These are phyloP conservation scores for Mustela nigripes DNA, from an alignment of 2,113 vertebrate species.

Conservation along the genomic window DNA sequence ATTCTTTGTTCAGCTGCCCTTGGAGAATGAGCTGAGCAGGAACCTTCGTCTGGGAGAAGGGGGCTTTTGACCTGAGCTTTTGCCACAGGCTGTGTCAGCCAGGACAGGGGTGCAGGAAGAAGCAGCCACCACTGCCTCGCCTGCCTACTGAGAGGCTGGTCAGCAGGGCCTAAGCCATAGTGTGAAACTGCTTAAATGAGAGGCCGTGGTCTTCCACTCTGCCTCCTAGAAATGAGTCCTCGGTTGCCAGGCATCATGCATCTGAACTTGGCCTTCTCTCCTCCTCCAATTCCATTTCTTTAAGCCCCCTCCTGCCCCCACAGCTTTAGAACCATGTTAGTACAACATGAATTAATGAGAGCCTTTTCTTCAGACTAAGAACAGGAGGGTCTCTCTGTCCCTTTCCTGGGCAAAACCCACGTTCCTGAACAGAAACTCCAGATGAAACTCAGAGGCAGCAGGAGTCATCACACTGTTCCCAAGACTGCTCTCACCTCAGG, in stretches of 20 bases:
- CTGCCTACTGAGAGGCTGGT: not conserved
- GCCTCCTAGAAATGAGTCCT: not conserved
- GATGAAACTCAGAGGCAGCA: not conserved
- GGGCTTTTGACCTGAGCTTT: not conserved
- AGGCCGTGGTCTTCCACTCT: not conserved
- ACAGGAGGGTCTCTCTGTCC: not conserved
- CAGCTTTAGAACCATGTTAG: not conserved
- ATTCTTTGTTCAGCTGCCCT: not conserved
- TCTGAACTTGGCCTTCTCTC: not conserved
- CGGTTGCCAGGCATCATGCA: not conserved
- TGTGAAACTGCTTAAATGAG: not conserved
- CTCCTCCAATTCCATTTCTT: not conserved
- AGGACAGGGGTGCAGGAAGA: not conserved
- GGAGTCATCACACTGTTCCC: not conserved
- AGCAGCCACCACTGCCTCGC: not conserved
- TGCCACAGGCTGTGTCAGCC: not conserved
- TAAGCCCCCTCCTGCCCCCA: not conserved
- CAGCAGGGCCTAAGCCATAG: not conserved
- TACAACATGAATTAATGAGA: not conserved
- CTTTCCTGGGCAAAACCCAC: not conserved
- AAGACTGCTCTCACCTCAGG: not conserved
- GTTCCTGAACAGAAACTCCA: not conserved
- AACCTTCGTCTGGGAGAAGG: not conserved
- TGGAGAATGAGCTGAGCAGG: not conserved
- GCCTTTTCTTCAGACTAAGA: not conserved